Conservation (phyloP, 1,140 invertebrate species). For the Bilobella aurantiaca region DNA sequence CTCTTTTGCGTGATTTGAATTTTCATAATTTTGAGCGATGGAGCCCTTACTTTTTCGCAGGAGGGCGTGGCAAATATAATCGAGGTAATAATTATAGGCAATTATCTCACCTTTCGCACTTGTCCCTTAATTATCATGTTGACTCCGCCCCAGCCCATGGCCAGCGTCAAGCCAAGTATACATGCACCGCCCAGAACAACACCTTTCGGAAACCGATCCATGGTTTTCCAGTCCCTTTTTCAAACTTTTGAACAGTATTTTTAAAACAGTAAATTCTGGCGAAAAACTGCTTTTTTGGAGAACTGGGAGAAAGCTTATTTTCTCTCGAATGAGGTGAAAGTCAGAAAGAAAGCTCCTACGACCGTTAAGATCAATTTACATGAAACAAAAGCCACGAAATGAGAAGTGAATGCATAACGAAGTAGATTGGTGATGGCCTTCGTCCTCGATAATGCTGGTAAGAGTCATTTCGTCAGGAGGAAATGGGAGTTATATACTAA, state of each 20-base stretch:
- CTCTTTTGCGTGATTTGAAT: neutral
- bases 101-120: conserved; percentile 30
- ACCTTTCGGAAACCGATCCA: conserved; percentile 32
- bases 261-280: no score
- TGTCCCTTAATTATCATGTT: conserved; percentile 31
- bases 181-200: conserved; percentile 22
- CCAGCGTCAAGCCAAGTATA: conserved; percentile 24
- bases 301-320: neutral
- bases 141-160: conserved; percentile 33
- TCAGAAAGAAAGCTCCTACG: neutral
- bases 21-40: no score
- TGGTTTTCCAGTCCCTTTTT: conserved; percentile 3
- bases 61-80: no score
- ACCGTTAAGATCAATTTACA: neutral
- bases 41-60: no score
- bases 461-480: no score
- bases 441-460: no score
- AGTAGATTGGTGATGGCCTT: neutral
- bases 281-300: no score
- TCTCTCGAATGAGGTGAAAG: neutral
- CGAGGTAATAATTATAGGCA: no score
- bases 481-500: no score
- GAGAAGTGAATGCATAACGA: conserved; percentile 2
- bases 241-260: neutral
- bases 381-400: neutral